phyloP scores from a whole-genome alignment of 2,888 invertebrate species.

The Augiades crinisus region DNA sequence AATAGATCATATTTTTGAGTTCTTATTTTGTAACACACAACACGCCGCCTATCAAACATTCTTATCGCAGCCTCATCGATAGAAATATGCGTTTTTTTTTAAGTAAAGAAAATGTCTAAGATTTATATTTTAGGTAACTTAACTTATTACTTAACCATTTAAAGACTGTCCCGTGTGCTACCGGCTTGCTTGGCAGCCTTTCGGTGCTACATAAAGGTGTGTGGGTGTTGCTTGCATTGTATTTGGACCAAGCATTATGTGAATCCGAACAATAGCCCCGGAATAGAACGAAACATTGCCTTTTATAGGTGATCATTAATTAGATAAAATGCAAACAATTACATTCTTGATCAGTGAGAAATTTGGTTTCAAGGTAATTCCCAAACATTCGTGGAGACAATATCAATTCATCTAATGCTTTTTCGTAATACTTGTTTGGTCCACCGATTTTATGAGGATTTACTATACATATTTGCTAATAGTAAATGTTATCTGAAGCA shows the following conservation, averaged over 20 bases:
- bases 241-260: conserved; percentile 22
- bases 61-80: too few relatives aligned
- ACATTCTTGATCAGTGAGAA: conserved; percentile 17
- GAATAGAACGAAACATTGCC: conserved; percentile 13
- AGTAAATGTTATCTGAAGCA: too few relatives aligned
- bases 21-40: too few relatives aligned
- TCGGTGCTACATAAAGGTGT: not conserved
- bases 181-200: not conserved
- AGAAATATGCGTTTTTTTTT: too few relatives aligned
- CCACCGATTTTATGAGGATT: too few relatives aligned
- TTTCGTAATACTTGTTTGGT: not conserved
- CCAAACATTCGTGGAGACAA: not conserved
- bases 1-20: too few relatives aligned
- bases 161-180: conserved; percentile 6
- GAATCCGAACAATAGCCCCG: conserved; percentile 20
- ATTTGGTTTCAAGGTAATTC: conserved; percentile 15
- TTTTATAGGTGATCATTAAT: conserved; percentile 23
- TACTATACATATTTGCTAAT: too few relatives aligned
- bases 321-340: conserved; percentile 20
- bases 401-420: not conserved
- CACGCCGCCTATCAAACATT: too few relatives aligned
- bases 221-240: conserved; percentile 22
- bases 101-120: too few relatives aligned
- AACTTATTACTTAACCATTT: not conserved
- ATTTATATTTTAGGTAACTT: not conserved